Conservation (phyloP, 1,140 invertebrate genomes). For the Drosophila yakuba region DNA sequence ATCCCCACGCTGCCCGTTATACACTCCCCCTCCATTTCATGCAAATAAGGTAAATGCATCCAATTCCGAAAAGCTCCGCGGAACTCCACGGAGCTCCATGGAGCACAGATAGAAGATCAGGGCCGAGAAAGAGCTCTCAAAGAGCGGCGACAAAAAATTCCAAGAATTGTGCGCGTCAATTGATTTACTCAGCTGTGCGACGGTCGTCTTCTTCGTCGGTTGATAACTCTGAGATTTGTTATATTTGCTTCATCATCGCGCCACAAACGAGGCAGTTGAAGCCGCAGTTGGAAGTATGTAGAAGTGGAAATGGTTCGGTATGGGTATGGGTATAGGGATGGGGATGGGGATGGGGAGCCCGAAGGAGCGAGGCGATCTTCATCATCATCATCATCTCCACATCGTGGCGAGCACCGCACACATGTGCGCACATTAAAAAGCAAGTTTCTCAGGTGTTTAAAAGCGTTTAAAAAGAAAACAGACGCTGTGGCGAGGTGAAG, state of each 20-base stretch:
- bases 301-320: too few relatives aligned
- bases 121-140: slow-evolving; percentile 16
- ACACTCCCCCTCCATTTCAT: slow-evolving; percentile 6
- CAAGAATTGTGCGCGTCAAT: slow-evolving; percentile 81
- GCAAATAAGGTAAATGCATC: slow-evolving; percentile 40
- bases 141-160: slow-evolving; percentile 62
- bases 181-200: slow-evolving; percentile 80
- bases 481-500: slow-evolving; percentile 35
- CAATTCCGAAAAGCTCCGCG: slow-evolving; percentile 20
- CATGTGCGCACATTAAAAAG: slow-evolving; percentile 81
- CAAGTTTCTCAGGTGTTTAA: slow-evolving; percentile 83
- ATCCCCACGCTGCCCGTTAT: background rate
- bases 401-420: slow-evolving; percentile 47
- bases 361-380: slow-evolving; percentile 33
- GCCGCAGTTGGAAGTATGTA: slow-evolving; percentile 18
- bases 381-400: slow-evolving; percentile 20
- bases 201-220: slow-evolving; percentile 40
- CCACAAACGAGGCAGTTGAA: slow-evolving; percentile 66
- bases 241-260: slow-evolving; percentile 82
- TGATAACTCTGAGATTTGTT: slow-evolving; percentile 81
- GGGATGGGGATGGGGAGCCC: slow-evolving; percentile 10
- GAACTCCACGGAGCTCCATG: slow-evolving; percentile 2
- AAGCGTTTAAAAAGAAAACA: slow-evolving; percentile 84
- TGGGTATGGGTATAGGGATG: background rate
- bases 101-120: slow-evolving; percentile 31